Evolutionary conservation across 2,888 invertebrate genomes (phyloP), one percentile per base, ranked within the genome.

Genomic region (Dilophus febrilis): DNA sequence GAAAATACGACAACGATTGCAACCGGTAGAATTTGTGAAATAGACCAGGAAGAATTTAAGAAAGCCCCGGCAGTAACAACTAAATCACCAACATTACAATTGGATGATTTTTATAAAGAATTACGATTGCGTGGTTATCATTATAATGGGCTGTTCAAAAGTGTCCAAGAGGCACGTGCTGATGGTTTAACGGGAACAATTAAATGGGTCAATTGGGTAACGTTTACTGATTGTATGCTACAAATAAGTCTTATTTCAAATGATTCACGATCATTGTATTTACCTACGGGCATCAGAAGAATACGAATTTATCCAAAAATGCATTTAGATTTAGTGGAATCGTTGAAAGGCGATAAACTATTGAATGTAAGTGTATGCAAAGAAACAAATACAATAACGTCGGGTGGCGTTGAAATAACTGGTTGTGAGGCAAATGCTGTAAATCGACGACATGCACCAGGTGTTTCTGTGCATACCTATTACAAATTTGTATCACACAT

Each of bases 191-290:
- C 49, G 18, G 63, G 61, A 6, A 50, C 52, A 54, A 54, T 51
- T 7, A 58, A 67, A 38, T 90, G 87, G 87, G 77, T 76, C 51
- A 84, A 86, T 61, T 92, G 90, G 88, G 77, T 84, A 7, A 72
- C 83, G 3, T 87, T 87, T 58, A 71, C 92, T 64, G 91, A 92
- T 62, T 81, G 82, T 28, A 79, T 92, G 76, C 65, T 92, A 12
- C 91, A 92, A 59, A 73, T 84, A 50, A 72, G 75, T 50, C 74
- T 88, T 37, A 56, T 87, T 19, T 72, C 74, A 22, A 67, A 74
- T 41, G 74, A 77, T 46, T 71, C 75, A 1, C 69, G 82, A 22
- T 71, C 75, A 3, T 68, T 86, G 4, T 68, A 76, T 50, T 70
- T 86, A 0, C 87, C 88, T 0, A 84, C 82, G 1, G 70, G 78